A percentile compares a stretch with the other conserved stretches of the same genome.
Evolutionary conservation across 2,888 invertebrate genomes (phyloP).

Genomic region (Pandemis cinnamomeana): DNA sequence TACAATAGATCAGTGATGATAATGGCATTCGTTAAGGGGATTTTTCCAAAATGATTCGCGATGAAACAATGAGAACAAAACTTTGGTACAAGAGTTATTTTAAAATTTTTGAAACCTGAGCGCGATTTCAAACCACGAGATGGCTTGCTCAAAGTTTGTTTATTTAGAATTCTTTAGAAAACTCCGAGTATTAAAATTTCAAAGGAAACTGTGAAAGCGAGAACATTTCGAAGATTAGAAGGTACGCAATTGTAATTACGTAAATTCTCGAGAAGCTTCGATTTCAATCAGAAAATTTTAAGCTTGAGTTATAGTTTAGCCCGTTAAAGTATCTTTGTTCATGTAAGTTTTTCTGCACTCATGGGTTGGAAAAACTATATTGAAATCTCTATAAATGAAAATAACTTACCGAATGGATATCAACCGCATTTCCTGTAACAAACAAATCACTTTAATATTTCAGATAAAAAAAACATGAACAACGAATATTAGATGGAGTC

Average conservation of each 20-base stretch:
- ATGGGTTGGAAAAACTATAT: neutral
- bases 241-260: constrained; percentile 36
- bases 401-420: constrained; percentile 31
- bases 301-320: neutral
- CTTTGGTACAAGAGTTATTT: neutral
- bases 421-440: constrained; percentile 38
- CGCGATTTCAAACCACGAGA: constrained; percentile 12
- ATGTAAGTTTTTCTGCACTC: neutral
- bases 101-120: neutral
- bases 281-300: constrained; percentile 15
- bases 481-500: neutral
- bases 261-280: constrained; percentile 27
- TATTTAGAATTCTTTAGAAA: constrained; percentile 33
- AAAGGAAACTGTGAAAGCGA: constrained; percentile 34
- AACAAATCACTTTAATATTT: neutral
- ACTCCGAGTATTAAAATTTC: constrained; percentile 37
- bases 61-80: neutral
- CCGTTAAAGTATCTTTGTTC: neutral
- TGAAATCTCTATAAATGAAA: neutral
- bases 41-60: neutral
- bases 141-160: constrained; percentile 19
- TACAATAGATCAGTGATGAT: neutral
- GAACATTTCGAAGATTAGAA: constrained; percentile 39
- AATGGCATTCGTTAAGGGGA: neutral
- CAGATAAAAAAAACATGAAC: neutral